These are phyloP conservation scores for Hypotaenidia okinawae DNA, from an alignment of 2,797 vertebrate genomes.

Conservation along the genomic window DNA sequence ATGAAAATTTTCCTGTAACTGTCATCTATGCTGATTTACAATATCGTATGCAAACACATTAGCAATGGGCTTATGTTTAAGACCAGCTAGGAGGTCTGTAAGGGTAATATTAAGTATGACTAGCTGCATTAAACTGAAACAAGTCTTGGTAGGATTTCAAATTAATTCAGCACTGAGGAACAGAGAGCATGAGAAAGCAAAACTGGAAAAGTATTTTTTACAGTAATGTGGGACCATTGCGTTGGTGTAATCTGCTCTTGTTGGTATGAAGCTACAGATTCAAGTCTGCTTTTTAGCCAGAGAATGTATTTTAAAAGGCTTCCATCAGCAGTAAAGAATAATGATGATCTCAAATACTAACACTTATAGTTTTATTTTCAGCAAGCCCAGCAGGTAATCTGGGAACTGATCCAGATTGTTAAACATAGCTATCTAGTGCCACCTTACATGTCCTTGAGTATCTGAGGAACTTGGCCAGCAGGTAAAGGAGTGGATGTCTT, in stretches of 20 bases:
- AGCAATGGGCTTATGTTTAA: background rate
- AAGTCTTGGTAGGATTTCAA: background rate
- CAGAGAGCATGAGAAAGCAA: background rate
- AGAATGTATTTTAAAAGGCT: background rate
- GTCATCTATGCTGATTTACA: background rate
- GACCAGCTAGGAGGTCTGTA: background rate
- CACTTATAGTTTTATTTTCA: background rate
- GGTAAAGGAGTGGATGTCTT: background rate
- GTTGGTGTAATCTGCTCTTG: background rate
- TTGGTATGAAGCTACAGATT: background rate
- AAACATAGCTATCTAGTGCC: background rate
- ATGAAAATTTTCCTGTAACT: background rate
- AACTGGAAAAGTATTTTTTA: background rate
- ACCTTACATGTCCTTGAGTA: background rate
- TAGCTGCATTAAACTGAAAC: background rate
- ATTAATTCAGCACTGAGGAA: background rate
- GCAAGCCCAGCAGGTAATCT: background rate
- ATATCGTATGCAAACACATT: background rate
- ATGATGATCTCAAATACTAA: background rate
- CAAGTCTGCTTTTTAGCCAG: background rate
- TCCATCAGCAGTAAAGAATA: background rate
- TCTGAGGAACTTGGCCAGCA: background rate
- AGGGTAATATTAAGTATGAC: background rate
- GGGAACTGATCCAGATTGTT: background rate
- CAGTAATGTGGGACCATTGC: background rate